Percentiles rank a stretch among this genome's conserved stretches.
Evolutionary conservation across 2,888 invertebrate genomes (phyloP).

Genomic region (Idaea straminata): DNA sequence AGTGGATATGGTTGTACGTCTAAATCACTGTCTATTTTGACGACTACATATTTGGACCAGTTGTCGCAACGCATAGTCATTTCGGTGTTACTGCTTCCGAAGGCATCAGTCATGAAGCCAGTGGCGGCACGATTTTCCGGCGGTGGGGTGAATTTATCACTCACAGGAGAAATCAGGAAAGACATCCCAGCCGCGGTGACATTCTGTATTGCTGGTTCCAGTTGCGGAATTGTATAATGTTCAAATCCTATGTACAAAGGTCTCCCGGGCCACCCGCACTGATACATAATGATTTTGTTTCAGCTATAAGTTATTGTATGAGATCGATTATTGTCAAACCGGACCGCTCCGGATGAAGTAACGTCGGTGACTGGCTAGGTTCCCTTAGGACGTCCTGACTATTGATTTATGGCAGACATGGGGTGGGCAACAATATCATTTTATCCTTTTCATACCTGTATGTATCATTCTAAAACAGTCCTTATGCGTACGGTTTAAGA

Average conservation of each 20-base stretch:
- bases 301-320: not conserved
- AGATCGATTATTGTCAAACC: not conserved
- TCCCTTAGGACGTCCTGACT: constrained; percentile 3
- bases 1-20: not conserved
- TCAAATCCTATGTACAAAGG: not conserved
- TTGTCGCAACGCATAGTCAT: not conserved
- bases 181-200: not conserved
- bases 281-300: not conserved
- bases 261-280: not conserved
- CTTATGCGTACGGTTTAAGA: no score
- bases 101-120: constrained; percentile 1
- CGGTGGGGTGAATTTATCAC: not conserved
- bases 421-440: not conserved
- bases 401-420: constrained; percentile 1
- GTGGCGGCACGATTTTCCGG: not conserved
- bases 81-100: not conserved
- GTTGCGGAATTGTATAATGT: not conserved
- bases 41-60: not conserved
- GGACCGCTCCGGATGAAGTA: not conserved
- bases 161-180: not conserved
- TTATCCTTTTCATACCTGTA: not conserved
- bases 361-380: constrained; percentile 2
- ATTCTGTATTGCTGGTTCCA: not conserved
- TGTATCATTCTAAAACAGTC: no score
- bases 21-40: not conserved